Evolutionary conservation across 1,140 invertebrate species (phyloP).

Genomic region (Drosophila takahashii): DNA sequence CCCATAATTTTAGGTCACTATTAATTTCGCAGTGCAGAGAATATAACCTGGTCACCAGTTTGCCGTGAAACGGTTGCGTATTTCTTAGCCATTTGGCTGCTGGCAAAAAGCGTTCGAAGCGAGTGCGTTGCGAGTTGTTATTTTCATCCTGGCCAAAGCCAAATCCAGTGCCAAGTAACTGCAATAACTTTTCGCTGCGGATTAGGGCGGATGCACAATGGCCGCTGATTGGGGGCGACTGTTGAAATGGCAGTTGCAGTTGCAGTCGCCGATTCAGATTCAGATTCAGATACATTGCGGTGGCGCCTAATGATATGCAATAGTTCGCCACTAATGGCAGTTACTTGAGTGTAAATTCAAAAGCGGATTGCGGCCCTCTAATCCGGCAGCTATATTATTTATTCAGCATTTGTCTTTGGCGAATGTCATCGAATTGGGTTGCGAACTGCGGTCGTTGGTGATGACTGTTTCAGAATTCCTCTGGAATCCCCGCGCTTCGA

Average conservation of each 20-base stretch:
- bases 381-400: slow-evolving; percentile 79
- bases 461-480: slow-evolving; percentile 3
- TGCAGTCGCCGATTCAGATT: slow-evolving; percentile 5
- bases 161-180: slow-evolving; percentile 57
- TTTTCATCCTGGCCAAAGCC: slow-evolving; percentile 50
- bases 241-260: slow-evolving; percentile 10
- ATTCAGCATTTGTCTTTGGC: slow-evolving; percentile 75
- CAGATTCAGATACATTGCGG: slow-evolving; percentile 29
- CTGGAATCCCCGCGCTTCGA: background rate
- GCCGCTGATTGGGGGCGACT: slow-evolving; percentile 10
- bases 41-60: slow-evolving; percentile 10
- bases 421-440: slow-evolving; percentile 34
- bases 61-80: background rate
- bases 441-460: slow-evolving; percentile 6
- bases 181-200: slow-evolving; percentile 59
- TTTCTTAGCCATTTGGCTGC: slow-evolving; percentile 24
- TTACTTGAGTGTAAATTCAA: slow-evolving; percentile 80
- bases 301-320: slow-evolving; percentile 77
- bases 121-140: slow-evolving; percentile 29
- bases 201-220: slow-evolving; percentile 45
- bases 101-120: slow-evolving; percentile 11
- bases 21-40: slow-evolving; percentile 10
- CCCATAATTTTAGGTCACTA: background rate
- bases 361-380: slow-evolving; percentile 79
- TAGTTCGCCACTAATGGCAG: slow-evolving; percentile 77